Evolutionary conservation across 2,888 invertebrate genomes (phyloP), one percentile per base, ranked within the genome.

Genomic region (Andrena fulva): DNA sequence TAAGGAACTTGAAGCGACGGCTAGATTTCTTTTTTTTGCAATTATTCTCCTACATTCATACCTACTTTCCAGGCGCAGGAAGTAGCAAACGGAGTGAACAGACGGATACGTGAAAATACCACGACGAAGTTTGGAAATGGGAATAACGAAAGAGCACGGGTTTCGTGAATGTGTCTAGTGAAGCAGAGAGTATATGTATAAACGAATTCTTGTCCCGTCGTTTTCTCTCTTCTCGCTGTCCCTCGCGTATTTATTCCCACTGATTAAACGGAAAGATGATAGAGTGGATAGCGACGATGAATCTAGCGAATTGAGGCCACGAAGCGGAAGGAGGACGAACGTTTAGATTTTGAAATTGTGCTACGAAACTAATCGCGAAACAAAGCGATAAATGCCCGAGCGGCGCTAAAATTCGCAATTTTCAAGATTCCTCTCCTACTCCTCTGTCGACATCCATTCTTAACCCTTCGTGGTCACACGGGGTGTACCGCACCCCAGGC

Each of bases 231-330:
- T 27, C 54, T 54, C 64, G 24, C 70, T 67, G 68, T 62, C 72
- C 48, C 72, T 50, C 54, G 60, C 0, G 52, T 60, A 31, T 77
- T 81, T 74, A 63, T 72, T 67, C 77, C 52, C 71, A 35, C 52
- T 63, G 69, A 77, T 73, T 69, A 77, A 81, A 78, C 72, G 72
- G 68, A 27, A 68, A 77, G 83, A 77, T 63, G 77, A 71, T 67
- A 64, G 77, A 48, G 64, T 54, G 81, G 72, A 81, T 81, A 63
- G 84, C 77, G 31, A 27, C 56, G 80, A 74, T 84, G 81, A 86
- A 79, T 84, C 75, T 74, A 84, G 56, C 77, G 80, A 86, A 87
- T 86, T 78, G 86, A 84, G 86, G 86, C 73, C 86, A 81, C 79
- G 70, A 77, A 77, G 81, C 81, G 84, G 84, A 86, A 85, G 80